Base-by-base conservation (phyloP, 1,140 invertebrate genomes). In the Asobara japonica region DNA sequence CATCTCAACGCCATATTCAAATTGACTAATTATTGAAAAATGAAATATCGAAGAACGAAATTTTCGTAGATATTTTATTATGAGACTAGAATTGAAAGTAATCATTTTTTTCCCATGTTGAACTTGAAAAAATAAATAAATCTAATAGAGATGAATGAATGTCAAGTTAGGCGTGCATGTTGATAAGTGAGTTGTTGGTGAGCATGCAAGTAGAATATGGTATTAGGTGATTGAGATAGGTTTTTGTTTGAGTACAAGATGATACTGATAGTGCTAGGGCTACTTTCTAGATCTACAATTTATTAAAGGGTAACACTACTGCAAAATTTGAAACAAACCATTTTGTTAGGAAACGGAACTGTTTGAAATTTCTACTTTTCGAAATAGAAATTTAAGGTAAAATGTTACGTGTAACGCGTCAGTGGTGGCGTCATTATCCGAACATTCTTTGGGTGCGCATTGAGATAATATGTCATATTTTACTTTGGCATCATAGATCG, bases 111-210 rank as follows among this genome's bases (percentile, higher is more conserved):
- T 56, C 51, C 18, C 51, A 56, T 22, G 51, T 56, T 56, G 51
- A 56, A 56, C 22, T 56, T 56, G 51, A 56, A 38, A 20, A 48
- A 67, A 48, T 67, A 48, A 67, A 67, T 18, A 67, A 48, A 30
- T 45, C 25, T 29, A 67, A 29, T 45, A 13, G 48, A 48, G 0
- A 67, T 38, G 16, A 67, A 29, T 16, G 29, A 48, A 25, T 5
- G 11, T 45, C n/a, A 67, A 65, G 41, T 36, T 8, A 56, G 51
- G 22, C 51, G 51, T 56, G 51, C 51, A 56, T 45, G 13, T 25
- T 56, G 51, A 56, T 56, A 3, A 56, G 51, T 66, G 29, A 66
- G 30, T 66, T 33, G 11, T 33, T 64, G 11, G 51, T 56, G 11
- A 56, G 51, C 51, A 56, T 56, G 51, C 51, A 56, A 56, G 11